Base-by-base conservation (phyloP, 2,797 vertebrate genomes). In the Valencia hispanica region DNA sequence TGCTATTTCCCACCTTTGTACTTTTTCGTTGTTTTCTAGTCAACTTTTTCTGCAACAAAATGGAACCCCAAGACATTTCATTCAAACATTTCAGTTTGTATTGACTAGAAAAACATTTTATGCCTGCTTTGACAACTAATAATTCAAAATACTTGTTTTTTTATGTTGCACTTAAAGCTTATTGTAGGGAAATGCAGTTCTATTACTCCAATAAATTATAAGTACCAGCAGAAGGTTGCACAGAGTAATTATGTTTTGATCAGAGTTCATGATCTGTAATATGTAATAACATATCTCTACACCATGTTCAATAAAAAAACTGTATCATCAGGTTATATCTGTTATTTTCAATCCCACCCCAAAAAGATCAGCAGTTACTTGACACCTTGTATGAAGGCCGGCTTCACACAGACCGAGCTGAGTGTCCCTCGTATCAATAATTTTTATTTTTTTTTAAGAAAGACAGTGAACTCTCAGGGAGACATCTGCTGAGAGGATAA, bases 401-500 rank as follows among this genome's bases (percentile, higher is more conserved):
- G 80, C 81, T 73, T 84, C 73, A 70, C 75, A 32, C 66, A 2
- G 17, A 41, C 84, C 78, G 70, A 78, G 73, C 80, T 79, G 81
- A 86, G 78, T 80, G 79, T 83, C 84, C 87, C 86, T 80, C 69
- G 81, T 79, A 83, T 87, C 85, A 88, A 86, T 89, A 86, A 89
- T 90, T 92, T 87, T 59, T 59, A 32, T 59, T 34, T 61, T 74
- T 88, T 85, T 85, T 90, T 80, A 79, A 89, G 86, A 87, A 84
- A 85, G 83, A 81, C 77, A 57, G 79, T 53, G 75, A 88, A 83
- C 89, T 83, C 87, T 78, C 86, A 4, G 85, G 45, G 69, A 80
- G 86, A 90, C 79, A 78, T 88, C 90, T 61, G 74, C 90, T 93
- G 92, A 93, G 91, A 93, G 90, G 89, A 91, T 93, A 93, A 94